phyloP scores from a whole-genome alignment of 2,888 invertebrate genomes.

The Aleiodes testaceus region DNA sequence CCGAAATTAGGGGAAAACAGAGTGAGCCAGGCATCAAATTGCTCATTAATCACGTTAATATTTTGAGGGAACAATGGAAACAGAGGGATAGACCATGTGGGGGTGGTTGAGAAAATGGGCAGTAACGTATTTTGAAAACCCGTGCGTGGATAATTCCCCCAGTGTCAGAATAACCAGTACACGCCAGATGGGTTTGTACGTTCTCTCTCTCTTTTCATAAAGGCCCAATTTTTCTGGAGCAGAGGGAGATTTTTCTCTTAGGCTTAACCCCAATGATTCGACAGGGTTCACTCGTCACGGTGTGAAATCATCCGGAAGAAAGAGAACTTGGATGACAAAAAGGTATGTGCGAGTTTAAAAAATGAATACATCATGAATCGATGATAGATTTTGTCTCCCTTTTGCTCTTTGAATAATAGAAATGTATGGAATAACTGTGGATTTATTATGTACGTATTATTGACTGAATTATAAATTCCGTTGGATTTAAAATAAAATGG shows the following conservation, averaged over 20 bases:
- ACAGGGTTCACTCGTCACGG: slow-evolving; percentile 30
- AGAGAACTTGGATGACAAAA: slow-evolving; percentile 21
- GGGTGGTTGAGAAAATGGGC: slow-evolving; percentile 29
- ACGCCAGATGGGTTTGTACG: slow-evolving; percentile 21
- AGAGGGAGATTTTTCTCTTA: slow-evolving; percentile 8
- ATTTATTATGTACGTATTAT: neutral
- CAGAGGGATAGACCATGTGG: slow-evolving; percentile 17
- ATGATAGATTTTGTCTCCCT: slow-evolving; percentile 1
- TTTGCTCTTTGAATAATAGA: neutral
- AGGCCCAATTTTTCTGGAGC: slow-evolving; percentile 22
- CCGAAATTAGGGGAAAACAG: neutral
- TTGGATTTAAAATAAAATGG: no score
- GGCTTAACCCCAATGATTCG: slow-evolving; percentile 22
- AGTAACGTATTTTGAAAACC: slow-evolving; percentile 24
- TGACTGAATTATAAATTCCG: no score
- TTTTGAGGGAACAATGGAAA: slow-evolving; percentile 26
- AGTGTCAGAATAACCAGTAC: neutral
- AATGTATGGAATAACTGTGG: neutral
- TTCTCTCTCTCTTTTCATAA: neutral
- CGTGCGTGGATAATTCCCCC: slow-evolving; percentile 38
- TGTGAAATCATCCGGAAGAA: neutral
- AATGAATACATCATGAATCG: slow-evolving; percentile 14
- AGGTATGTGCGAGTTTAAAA: slow-evolving; percentile 16
- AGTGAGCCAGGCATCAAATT: neutral
- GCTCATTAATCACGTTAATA: slow-evolving; percentile 39